Conservation (phyloP, 2,888 invertebrate genomes). For the Drosophila anceps region DNA sequence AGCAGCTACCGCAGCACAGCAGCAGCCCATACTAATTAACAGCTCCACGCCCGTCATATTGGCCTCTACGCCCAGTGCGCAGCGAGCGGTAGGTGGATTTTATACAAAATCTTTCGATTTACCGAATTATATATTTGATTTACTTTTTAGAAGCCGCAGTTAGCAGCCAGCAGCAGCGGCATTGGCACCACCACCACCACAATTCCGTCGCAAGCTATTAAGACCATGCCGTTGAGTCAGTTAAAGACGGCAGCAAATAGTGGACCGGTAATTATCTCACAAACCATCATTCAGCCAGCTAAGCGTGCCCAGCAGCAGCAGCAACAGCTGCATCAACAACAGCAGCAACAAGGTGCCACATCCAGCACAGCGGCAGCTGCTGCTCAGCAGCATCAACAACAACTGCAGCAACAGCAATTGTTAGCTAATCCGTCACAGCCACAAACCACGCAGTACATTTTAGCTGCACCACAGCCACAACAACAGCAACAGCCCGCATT, state of each 20-base stretch:
- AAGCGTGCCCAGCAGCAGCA: slow-evolving; percentile 78
- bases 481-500: slow-evolving; percentile 68
- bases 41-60: slow-evolving; percentile 84
- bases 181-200: slow-evolving; percentile 67
- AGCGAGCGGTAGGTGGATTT: slow-evolving; percentile 69
- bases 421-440: slow-evolving; percentile 40
- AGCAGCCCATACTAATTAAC: slow-evolving; percentile 82
- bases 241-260: slow-evolving; percentile 83
- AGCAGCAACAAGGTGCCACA: slow-evolving; percentile 49
- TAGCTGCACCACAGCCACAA: slow-evolving; percentile 80
- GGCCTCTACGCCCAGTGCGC: slow-evolving; percentile 77
- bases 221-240: slow-evolving; percentile 83
- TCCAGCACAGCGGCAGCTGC: slow-evolving; percentile 55
- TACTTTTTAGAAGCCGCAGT: slow-evolving; percentile 68
- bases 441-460: slow-evolving; percentile 80
- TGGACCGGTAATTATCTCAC: slow-evolving; percentile 84
- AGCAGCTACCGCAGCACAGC: slow-evolving; percentile 34
- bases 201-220: slow-evolving; percentile 81
- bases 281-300: slow-evolving; percentile 85
- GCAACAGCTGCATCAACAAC: slow-evolving; percentile 53
- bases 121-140: background rate
- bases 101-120: background rate
- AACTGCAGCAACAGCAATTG: slow-evolving; percentile 57
- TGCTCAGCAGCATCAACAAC: slow-evolving; percentile 44
- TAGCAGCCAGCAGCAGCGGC: slow-evolving; percentile 61